Evolutionary conservation across 2,113 vertebrate genomes (phyloP), one percentile per base, ranked within the genome.

Genomic region (Cyprinodon brontotheroides): DNA sequence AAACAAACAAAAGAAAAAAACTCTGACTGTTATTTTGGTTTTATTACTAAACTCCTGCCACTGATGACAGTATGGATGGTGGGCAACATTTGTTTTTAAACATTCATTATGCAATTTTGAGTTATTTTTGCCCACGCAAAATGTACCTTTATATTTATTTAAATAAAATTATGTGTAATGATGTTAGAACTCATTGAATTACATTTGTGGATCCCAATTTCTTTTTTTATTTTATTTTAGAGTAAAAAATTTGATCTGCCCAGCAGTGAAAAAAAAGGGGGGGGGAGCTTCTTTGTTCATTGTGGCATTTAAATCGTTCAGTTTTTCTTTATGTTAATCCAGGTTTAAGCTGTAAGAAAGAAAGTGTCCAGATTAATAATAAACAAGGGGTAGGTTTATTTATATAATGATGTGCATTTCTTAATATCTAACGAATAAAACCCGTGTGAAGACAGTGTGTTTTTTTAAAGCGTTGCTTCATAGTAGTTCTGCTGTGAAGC

Each of bases 401-500:
- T 48, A 68, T 39, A 69, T 57, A 20, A 57, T 17, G 50, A 11
- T n/a, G 62, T 12, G 11, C 43, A 38, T 75, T 41, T 4, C 22
- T 6, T 11, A 40, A 66, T 65, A 48, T 38, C 4, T 11, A 39
- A 7, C 43, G 68, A 15, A 17, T 68, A 53, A 38, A 69, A 75
- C 40, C 75, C 20, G 38, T 72, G 3, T 45, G 60, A 70, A 80
- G 57, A 61, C 69, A 71, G 48, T 10, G 15, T 45, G 4, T 45
- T 22, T 64, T 53, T 84, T 80, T 72, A 85, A 85, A 78, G 79
- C 81, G 22, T 79, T 48, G 73, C 77, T 70, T 84, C 79, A 69
- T 87, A 87, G 85, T 89, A 87, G 79, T 80, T 86, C 79, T 84
- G 88, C 70, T 82, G 64, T 74, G 76, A 83, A 90, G 71, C 87